A percentile compares a stretch with the other conserved stretches of the same genome.
Conservation (phyloP, 2,797 vertebrate genomes). For the Periparus ater region DNA sequence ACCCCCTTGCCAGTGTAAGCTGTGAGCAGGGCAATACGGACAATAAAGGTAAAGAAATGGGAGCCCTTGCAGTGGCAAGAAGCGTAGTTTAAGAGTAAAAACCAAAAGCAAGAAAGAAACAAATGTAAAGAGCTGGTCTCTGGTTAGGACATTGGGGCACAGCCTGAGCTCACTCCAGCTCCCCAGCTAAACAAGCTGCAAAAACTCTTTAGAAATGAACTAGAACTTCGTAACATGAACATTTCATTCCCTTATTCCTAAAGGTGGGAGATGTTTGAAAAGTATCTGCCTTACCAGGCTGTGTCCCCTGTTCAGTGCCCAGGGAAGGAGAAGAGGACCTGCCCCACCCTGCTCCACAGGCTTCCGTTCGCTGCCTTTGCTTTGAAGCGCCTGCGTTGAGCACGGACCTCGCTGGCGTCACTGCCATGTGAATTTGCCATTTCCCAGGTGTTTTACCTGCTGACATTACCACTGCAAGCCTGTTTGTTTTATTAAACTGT, state of each 20-base stretch:
- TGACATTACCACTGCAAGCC: not conserved
- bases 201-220: not conserved
- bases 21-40: accelerated
- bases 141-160: accelerated
- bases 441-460: not conserved
- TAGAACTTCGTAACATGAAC: not conserved
- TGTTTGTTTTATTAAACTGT: slow-evolving; percentile 17
- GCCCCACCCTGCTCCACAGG: not conserved
- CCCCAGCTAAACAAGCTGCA: not conserved
- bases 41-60: not conserved
- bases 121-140: not conserved
- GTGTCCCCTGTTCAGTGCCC: not conserved
- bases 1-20: not conserved
- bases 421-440: not conserved
- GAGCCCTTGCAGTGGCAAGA: not conserved
- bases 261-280: not conserved
- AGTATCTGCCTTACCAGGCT: not conserved
- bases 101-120: not conserved
- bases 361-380: not conserved
- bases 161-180: not conserved
- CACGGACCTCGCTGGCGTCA: accelerated
- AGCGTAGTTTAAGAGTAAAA: not conserved
- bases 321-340: not conserved
- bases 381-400: accelerated
- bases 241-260: not conserved